Conservation (phyloP, 2,113 vertebrate species). For the Ophthalmolycus amberensis region DNA sequence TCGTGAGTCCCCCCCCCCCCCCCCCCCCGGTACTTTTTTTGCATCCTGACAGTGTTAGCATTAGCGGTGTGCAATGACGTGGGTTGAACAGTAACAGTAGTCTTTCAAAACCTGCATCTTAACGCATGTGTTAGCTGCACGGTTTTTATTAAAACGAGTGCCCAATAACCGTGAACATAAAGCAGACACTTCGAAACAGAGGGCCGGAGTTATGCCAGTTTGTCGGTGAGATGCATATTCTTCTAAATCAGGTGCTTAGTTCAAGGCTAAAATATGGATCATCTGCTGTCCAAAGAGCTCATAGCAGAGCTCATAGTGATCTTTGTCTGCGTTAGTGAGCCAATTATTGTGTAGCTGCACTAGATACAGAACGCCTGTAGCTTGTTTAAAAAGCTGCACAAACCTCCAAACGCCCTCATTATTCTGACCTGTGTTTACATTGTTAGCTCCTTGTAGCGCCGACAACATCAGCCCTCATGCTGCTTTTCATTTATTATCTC, state of each 20-base stretch:
- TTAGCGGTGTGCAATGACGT: constrained; percentile 64
- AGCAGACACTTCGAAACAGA: constrained; percentile 24
- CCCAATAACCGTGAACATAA: constrained; percentile 57
- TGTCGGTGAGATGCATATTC: constrained; percentile 18
- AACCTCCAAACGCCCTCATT: constrained; percentile 34
- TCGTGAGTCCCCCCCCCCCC: constrained; percentile 87
- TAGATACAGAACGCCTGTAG: constrained; percentile 26
- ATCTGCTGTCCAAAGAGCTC: not conserved
- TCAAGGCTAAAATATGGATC: constrained; percentile 33
- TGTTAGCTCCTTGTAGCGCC: constrained; percentile 8
- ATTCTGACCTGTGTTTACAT: constrained; percentile 32
- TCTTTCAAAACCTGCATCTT: constrained; percentile 26
- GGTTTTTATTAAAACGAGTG: constrained; percentile 50
- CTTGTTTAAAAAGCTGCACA: constrained; percentile 37
- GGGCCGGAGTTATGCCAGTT: not conserved
- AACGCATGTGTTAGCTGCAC: constrained; percentile 85
- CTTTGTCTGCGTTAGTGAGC: constrained; percentile 4
- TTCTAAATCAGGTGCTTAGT: constrained; percentile 6
- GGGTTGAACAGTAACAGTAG: constrained; percentile 59
- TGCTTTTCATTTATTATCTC: constrained; percentile 5
- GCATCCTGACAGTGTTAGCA: constrained; percentile 74
- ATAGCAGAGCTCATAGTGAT: constrained; percentile 26
- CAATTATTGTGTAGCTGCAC: constrained; percentile 24
- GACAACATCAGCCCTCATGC: not conserved
- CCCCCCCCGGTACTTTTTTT: constrained; percentile 58